A percentile compares a stretch with the other conserved stretches of the same genome.
Conservation (phyloP, 2,797 vertebrate species). For the Platyrinchus mystaceus region DNA sequence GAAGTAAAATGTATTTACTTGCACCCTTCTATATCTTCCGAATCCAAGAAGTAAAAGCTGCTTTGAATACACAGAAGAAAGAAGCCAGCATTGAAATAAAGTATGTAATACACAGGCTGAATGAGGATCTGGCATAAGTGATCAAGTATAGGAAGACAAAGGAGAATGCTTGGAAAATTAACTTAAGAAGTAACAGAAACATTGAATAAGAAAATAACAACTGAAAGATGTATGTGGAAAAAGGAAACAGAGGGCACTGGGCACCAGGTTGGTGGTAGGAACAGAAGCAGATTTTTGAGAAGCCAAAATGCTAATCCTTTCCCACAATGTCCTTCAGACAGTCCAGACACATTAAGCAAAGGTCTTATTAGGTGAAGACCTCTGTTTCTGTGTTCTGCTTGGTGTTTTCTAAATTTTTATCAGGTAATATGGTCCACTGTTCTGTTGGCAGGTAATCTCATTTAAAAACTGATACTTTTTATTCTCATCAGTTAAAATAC, state of each 20-base stretch:
- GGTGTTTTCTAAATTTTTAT: background rate
- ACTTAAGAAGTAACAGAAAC: background rate
- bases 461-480: background rate
- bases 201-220: background rate
- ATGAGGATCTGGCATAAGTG: background rate
- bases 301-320: background rate
- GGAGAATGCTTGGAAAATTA: background rate
- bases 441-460: background rate
- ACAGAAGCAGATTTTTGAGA: background rate
- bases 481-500: background rate
- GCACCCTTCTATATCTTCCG: background rate
- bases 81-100: background rate
- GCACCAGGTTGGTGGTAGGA: background rate
- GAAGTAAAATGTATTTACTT: background rate
- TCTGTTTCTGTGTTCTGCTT: background rate
- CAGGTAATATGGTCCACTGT: background rate
- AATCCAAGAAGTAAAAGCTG: fast-evolving
- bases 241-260: background rate
- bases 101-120: background rate
- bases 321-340: background rate
- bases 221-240: background rate
- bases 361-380: background rate
- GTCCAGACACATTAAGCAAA: background rate
- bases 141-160: background rate
- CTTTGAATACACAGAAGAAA: background rate